Base-by-base conservation (phyloP, 2,888 invertebrate genomes). In the Cistogaster globosa region DNA sequence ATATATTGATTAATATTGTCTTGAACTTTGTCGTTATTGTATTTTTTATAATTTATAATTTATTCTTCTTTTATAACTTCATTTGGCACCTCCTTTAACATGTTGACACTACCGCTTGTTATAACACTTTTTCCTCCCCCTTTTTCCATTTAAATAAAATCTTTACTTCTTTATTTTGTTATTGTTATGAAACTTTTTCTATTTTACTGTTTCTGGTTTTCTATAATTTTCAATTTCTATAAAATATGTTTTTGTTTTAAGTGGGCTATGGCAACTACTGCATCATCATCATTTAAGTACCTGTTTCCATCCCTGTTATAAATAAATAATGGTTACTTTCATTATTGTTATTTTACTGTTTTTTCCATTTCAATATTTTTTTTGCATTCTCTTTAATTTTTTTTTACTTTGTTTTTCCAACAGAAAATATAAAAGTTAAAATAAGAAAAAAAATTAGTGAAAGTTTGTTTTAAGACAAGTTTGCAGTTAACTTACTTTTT, bases 61-160 rank as follows among this genome's bases (percentile, higher is more conserved):
- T n/a, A n/a, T n/a, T 12, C 4, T 42, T 42, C 12, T 42, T 42
- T 12, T 42, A 42, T 55, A 72, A 77, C 68, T 74, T 80, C 55
- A 32, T 53, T 57, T 81, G 62, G 32, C 36, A 57, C 36, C 57
- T 78, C 36, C 57, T 81, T 57, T 72, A 77, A 77, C 81, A 77
- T 68, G 77, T 81, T 81, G 72, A 81, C 76, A 80, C 80, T 48
- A 57, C 12, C 62, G 48, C 63, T 75, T 74, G 55, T 81, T 53
- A 38, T 32, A 62, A 42, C 26, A 53, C 53, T 60, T 58, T 58
- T 48, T 26, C 4, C 32, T n/a, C 0, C 20, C n/a, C 22, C 4
- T 45, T 48, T 67, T 75, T 18, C 32, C 42, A n/a, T 58, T 60
- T 51, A 53, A 48, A 6, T 2, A 2, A 36, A n/a, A 5, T 76